Conservation (phyloP, 2,113 vertebrate genomes). For the Mastomys coucha region DNA sequence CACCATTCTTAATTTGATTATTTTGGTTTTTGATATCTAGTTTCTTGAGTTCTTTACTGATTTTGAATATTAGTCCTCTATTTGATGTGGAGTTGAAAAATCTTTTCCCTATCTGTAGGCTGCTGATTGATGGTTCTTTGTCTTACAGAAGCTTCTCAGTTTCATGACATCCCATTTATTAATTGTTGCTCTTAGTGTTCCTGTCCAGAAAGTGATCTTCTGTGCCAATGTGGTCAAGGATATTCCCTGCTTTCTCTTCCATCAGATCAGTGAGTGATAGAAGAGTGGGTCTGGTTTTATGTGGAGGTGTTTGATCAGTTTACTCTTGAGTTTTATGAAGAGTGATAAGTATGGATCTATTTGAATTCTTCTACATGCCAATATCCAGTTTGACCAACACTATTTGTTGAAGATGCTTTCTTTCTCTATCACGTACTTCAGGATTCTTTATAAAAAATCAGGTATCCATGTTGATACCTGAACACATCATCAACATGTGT, state of each 20-base stretch:
- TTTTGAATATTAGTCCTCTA: neutral
- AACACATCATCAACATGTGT: too few species aligned
- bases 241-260: neutral
- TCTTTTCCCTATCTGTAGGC: neutral
- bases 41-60: neutral
- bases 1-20: neutral
- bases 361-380: neutral
- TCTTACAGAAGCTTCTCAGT: neutral
- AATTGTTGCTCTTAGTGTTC: neutral
- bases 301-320: neutral
- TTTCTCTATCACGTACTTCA: neutral
- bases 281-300: neutral
- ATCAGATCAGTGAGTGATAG: neutral
- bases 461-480: too few species aligned
- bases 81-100: neutral
- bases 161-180: neutral
- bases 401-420: neutral
- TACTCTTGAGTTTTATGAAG: neutral
- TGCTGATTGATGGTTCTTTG: neutral
- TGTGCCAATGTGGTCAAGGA: neutral
- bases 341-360: neutral
- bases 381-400: neutral
- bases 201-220: neutral
- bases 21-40: neutral
- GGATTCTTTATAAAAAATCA: neutral